Percentiles rank a stretch among this genome's conserved stretches.
Evolutionary conservation across 2,888 invertebrate genomes (phyloP).

Genomic region (Limnephilus marmoratus): DNA sequence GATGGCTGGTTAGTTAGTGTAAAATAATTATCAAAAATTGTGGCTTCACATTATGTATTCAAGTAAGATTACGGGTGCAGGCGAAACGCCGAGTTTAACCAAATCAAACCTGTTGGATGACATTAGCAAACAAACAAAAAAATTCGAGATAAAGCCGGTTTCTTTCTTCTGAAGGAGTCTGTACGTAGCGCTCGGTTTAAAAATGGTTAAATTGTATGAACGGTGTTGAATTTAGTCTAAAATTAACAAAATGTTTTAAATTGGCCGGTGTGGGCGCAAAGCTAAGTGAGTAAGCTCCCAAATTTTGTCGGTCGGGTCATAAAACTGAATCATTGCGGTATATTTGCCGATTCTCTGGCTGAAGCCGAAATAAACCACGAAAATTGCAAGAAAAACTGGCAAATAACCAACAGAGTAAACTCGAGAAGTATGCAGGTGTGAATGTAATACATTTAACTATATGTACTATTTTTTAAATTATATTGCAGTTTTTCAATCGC

Average conservation of each 20-base stretch:
- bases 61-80: background rate
- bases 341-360: background rate
- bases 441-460: background rate
- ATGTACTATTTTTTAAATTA: no score
- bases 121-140: background rate
- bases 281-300: background rate
- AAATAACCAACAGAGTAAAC: background rate
- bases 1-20: background rate
- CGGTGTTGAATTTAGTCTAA: background rate
- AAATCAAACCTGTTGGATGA: background rate
- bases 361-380: background rate
- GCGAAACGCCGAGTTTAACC: background rate
- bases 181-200: background rate
- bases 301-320: background rate
- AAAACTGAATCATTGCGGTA: background rate
- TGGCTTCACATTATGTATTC: background rate
- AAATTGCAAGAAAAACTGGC: background rate
- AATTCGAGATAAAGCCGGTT: background rate
- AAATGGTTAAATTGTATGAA: background rate
- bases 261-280: background rate
- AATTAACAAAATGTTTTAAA: background rate
- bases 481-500: no score
- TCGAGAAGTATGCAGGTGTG: background rate
- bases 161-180: background rate
- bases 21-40: background rate